Conservation (phyloP, 2,113 vertebrate genomes). For the Anser cygnoides region DNA sequence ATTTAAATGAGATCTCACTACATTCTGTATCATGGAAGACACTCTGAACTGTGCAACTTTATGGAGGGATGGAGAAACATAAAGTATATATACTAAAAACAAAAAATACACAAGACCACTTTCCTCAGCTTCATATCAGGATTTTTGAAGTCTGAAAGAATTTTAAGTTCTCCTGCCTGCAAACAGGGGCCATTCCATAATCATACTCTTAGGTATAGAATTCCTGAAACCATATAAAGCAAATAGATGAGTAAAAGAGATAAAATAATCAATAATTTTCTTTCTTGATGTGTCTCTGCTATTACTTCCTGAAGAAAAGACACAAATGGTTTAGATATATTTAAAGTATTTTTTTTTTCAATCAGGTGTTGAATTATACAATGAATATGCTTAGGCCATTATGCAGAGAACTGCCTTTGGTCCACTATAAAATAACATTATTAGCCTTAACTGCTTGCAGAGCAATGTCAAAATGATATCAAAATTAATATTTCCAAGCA, state of each 20-base stretch:
- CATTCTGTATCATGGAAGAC: background rate
- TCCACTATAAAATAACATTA: background rate
- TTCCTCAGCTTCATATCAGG: background rate
- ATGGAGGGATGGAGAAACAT: background rate
- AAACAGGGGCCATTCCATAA: background rate
- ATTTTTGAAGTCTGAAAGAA: background rate
- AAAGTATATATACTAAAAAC: background rate
- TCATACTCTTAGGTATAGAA: background rate
- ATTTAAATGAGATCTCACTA: background rate
- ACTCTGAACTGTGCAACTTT: background rate
- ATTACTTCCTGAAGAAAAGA: background rate
- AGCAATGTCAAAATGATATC: background rate
- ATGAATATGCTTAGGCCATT: background rate
- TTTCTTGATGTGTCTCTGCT: background rate
- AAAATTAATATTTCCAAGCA: slow-evolving; percentile 6
- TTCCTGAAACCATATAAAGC: background rate
- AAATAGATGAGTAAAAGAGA: background rate
- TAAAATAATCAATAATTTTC: background rate
- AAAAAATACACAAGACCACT: background rate
- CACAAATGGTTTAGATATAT: background rate
- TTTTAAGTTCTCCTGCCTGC: background rate
- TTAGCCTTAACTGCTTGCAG: background rate
- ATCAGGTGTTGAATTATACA: background rate
- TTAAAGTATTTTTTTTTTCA: background rate
- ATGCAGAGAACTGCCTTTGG: background rate